Conservation (phyloP, 2,888 invertebrate genomes). For the Cartodere bifasciata region DNA sequence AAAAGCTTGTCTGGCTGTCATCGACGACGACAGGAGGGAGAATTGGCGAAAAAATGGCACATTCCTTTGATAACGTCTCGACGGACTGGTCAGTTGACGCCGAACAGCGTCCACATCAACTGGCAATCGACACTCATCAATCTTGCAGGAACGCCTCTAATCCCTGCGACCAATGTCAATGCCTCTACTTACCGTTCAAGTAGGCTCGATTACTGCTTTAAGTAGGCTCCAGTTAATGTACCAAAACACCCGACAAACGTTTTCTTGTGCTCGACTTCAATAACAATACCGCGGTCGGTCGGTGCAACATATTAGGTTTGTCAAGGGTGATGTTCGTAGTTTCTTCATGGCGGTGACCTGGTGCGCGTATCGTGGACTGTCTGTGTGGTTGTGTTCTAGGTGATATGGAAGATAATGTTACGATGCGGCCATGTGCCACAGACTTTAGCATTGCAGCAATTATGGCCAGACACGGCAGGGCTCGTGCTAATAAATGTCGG, state of each 20-base stretch:
- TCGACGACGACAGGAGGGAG: conserved; percentile 23
- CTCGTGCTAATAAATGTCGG: conserved; percentile 45
- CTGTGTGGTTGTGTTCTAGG: conserved; percentile 22
- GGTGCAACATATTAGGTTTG: too few species aligned
- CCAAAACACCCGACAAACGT: too few species aligned
- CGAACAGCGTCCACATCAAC: conserved; percentile 16
- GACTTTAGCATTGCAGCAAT: conserved; percentile 95
- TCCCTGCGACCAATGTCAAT: conserved; percentile 38
- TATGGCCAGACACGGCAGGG: conserved; percentile 64
- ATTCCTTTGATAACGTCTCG: conserved; percentile 44
- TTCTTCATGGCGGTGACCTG: conserved; percentile 7
- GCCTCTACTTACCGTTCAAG: conserved; percentile 35
- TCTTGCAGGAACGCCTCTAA: conserved; percentile 35
- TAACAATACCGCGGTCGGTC: too few species aligned
- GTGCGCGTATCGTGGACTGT: conserved; percentile 16
- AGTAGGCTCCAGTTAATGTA: too few species aligned
- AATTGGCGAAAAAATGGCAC: conserved; percentile 34
- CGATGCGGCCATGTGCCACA: conserved; percentile 70
- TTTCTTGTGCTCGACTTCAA: too few species aligned
- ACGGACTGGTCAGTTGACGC: conserved; percentile 38
- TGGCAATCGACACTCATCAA: conserved; percentile 35
- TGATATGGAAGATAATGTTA: conserved; percentile 51
- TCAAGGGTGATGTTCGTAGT: too few species aligned
- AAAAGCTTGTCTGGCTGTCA: conserved; percentile 32
- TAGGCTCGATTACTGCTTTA: too few species aligned